Evolutionary conservation across 2,888 invertebrate genomes (phyloP), one percentile per base, ranked within the genome.

Genomic region (Ptychoptera contaminata): DNA sequence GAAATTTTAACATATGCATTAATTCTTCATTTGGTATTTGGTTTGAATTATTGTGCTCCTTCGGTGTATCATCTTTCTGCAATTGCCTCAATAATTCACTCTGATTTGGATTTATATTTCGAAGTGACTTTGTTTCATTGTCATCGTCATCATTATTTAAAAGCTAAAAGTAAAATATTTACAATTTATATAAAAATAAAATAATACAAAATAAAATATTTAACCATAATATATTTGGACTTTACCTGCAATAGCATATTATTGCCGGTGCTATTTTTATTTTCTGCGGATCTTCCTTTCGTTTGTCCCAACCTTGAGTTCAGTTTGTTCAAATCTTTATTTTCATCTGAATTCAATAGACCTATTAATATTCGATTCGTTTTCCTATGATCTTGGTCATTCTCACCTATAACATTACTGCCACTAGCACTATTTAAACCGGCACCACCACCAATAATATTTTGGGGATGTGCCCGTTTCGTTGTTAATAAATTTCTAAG

Each of bases 111-210:
- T 23, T 23, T 7, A 23, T 23, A 23, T 23, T 23, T 5, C 23
- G 23, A 23, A 45, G 65, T 55, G 65, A 45, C 54, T 51, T 31
- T 71, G 53, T 71, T 69, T 51, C 67, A 67, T 79, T 81, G 47
- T 78, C 77, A 53, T 85, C 85, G 53, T 84, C 83, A 54, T 85
- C 85, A 47, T 85, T 83, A 59, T 85, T 87, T 50, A 87, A 68
- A 62, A 88, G 74, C 83, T 86, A 60, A 16, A 62, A 39, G 46
- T 37, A 38, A 23, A 23, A 23, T n/a, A n/a, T 23, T 23, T 23
- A 23, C 7, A 23, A 23, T 23, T 23, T 7, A 23, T 23, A 5
- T n/a, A n/a, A n/a, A n/a, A n/a, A n/a, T n/a, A n/a, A n/a, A n/a
- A n/a, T n/a, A n/a, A n/a, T n/a, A n/a, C n/a, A n/a, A n/a, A n/a